These are phyloP conservation scores for Tetrax tetrax DNA, from an alignment of 2,113 vertebrate genomes.

Conservation along the genomic window DNA sequence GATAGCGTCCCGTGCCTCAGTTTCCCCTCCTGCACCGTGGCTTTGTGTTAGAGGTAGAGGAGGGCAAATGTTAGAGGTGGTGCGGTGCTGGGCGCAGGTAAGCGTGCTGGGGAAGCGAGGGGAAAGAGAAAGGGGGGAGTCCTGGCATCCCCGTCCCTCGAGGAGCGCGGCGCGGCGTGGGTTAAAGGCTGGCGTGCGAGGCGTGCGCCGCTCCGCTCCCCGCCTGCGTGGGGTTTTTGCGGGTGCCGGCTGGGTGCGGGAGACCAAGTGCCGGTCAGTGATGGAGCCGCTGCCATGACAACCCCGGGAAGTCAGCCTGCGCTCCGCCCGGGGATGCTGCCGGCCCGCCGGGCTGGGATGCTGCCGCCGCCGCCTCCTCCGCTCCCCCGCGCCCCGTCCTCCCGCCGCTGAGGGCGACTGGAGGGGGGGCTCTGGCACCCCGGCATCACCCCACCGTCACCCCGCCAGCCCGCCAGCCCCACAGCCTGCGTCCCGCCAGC, in stretches of 20 bases:
- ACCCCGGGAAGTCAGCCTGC: slow-evolving; percentile 39
- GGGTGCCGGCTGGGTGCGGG: neutral
- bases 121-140: too few species aligned
- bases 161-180: neutral
- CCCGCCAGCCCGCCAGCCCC: neutral
- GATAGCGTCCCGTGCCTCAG: neutral
- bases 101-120: neutral
- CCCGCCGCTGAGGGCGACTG: neutral
- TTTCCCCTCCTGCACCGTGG: neutral
- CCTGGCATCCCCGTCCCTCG: rapidly evolving
- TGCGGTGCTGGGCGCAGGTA: neutral
- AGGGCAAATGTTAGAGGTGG: neutral
- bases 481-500: neutral
- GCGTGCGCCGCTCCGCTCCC: neutral
- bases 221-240: neutral
- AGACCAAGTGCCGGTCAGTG: slow-evolving; percentile 46
- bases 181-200: neutral
- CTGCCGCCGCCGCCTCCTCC: neutral
- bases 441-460: neutral
- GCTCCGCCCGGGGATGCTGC: slow-evolving; percentile 26
- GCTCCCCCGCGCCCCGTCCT: neutral
- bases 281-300: slow-evolving; percentile 79
- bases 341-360: neutral
- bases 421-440: neutral
- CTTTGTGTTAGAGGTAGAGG: neutral